A percentile compares a stretch with the other conserved stretches of the same genome.
phyloP scores from a whole-genome alignment of 2,888 invertebrate genomes.

The Tanaodytes sp. region DNA sequence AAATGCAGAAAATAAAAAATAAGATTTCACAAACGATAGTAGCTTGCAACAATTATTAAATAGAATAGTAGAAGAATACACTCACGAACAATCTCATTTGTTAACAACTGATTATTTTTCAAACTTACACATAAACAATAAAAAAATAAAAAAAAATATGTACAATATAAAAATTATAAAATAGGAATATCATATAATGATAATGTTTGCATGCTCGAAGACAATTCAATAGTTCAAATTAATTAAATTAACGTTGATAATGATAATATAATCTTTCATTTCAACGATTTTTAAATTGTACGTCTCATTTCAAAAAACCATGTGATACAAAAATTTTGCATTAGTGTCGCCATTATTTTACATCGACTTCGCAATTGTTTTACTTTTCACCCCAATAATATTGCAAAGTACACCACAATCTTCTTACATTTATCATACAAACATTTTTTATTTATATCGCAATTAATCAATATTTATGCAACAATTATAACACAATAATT shows the following conservation, averaged over 20 bases:
- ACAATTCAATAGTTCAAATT: slow-evolving; percentile 15
- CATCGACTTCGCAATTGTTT: too few relatives aligned
- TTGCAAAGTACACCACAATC: too few relatives aligned
- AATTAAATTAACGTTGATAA: neutral
- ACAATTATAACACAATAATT: too few relatives aligned
- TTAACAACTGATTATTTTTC: too few relatives aligned
- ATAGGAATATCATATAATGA: slow-evolving; percentile 9
- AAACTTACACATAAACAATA: neutral
- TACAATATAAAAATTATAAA: neutral
- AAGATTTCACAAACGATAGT: slow-evolving; percentile 14
- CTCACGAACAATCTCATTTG: neutral
- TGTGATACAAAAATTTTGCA: too few relatives aligned
- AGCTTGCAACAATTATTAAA: slow-evolving; percentile 14
- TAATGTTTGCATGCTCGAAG: slow-evolving; percentile 17
- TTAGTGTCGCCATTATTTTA: too few relatives aligned
- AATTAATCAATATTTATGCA: too few relatives aligned
- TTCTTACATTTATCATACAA: too few relatives aligned
- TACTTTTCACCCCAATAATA: too few relatives aligned
- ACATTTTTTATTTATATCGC: too few relatives aligned
- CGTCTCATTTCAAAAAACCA: slow-evolving; percentile 3
- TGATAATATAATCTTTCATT: neutral
- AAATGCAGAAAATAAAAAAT: too few relatives aligned
- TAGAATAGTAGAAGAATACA: slow-evolving; percentile 14
- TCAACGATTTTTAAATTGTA: slow-evolving; percentile 9
- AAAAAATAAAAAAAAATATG: neutral